Evolutionary conservation across 2,113 vertebrate genomes (phyloP).

Genomic region (Pogonocichla stellata): DNA sequence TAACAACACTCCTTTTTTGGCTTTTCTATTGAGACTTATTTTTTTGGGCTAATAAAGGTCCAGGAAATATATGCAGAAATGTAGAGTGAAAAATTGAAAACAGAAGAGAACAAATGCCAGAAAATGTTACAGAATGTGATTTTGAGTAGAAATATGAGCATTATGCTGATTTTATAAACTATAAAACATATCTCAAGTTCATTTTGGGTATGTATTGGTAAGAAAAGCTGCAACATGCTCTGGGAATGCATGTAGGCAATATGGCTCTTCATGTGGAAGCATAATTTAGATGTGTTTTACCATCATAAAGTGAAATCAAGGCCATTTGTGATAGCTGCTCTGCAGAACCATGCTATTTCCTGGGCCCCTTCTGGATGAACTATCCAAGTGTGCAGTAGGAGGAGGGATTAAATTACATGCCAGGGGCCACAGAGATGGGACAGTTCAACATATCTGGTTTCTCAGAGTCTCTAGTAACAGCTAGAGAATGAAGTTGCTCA

Average conservation of each 20-base stretch:
- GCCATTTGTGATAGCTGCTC: not conserved
- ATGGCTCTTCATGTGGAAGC: not conserved
- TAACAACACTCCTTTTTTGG: not conserved
- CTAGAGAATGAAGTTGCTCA: not conserved
- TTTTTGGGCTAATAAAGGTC: not conserved
- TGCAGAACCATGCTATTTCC: not conserved
- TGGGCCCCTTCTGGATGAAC: not conserved
- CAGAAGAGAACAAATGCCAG: not conserved
- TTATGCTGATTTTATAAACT: not conserved
- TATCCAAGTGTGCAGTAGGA: not conserved
- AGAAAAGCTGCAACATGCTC: not conserved
- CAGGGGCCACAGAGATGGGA: not conserved
- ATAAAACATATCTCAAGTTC: not conserved
- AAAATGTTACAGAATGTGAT: not conserved
- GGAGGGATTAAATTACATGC: constrained; percentile 7
- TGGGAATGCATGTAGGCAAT: not conserved
- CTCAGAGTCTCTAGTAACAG: not conserved
- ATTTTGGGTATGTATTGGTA: not conserved
- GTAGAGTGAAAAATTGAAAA: not conserved
- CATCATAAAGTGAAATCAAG: not conserved
- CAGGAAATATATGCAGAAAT: not conserved
- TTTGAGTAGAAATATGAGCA: not conserved
- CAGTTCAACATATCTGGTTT: constrained; percentile 13
- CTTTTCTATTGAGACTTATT: not conserved
- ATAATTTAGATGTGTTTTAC: not conserved